phyloP scores from a whole-genome alignment of 2,888 invertebrate species.

The Zonitis immaculata region DNA sequence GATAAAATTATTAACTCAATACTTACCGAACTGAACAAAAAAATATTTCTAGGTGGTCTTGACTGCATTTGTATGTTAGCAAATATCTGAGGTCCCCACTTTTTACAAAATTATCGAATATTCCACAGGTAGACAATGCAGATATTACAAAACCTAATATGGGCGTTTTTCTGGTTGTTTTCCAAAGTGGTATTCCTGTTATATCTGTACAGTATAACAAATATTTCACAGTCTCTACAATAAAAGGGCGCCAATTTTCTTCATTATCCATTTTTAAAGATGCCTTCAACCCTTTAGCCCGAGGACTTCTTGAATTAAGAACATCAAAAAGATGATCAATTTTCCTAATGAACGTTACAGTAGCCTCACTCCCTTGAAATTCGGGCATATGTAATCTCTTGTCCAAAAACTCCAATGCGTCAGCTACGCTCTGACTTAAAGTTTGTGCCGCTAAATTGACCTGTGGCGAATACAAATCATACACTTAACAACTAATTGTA shows the following conservation, averaged over 20 bases:
- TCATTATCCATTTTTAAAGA: background rate
- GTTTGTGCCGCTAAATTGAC: slow-evolving; percentile 14
- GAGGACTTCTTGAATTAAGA: slow-evolving; percentile 8
- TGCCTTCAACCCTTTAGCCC: slow-evolving; percentile 3
- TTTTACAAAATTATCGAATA: slow-evolving; percentile 10
- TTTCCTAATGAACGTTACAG: slow-evolving; percentile 8
- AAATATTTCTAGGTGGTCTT: slow-evolving; percentile 14
- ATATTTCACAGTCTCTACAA: background rate
- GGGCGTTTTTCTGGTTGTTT: slow-evolving; percentile 7
- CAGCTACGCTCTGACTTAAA: slow-evolving; percentile 11
- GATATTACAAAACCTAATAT: slow-evolving; percentile 13
- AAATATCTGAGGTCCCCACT: slow-evolving; percentile 8
- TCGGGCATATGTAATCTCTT: background rate
- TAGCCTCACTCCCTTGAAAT: slow-evolving; percentile 7
- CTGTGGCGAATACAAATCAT: too few species aligned
- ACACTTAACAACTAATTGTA: too few species aligned
- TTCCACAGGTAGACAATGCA: slow-evolving; percentile 4
- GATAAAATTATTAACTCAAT: background rate
- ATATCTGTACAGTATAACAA: slow-evolving; percentile 8
- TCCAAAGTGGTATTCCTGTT: slow-evolving; percentile 4
- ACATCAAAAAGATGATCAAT: slow-evolving; percentile 11
- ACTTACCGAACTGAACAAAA: slow-evolving; percentile 10
- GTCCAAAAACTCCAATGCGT: slow-evolving; percentile 4
- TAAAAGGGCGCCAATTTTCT: background rate
- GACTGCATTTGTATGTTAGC: too few species aligned